phyloP scores from a whole-genome alignment of 2,797 vertebrate species.

The Moxostoma hubbsi region DNA sequence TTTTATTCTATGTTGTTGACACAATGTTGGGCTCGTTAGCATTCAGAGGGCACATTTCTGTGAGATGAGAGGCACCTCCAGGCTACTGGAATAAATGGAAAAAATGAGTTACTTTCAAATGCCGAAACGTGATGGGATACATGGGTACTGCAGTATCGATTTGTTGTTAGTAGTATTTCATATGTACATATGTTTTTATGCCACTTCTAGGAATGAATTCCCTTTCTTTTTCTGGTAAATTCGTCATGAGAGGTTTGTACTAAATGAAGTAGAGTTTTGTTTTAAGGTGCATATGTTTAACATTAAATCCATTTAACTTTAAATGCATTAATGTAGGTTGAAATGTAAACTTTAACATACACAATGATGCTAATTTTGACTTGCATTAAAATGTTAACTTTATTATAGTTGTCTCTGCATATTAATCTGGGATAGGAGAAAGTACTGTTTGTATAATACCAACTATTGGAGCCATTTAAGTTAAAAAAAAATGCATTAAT shows the following conservation, averaged over 20 bases:
- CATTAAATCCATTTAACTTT: too few species aligned
- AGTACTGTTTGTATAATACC: too few species aligned
- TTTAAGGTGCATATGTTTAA: too few species aligned
- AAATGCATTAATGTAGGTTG: too few species aligned
- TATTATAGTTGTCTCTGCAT: too few species aligned
- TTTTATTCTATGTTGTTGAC: constrained; percentile 21
- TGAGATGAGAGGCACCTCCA: constrained; percentile 6
- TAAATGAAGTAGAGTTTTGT: too few species aligned
- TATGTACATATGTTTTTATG: not conserved
- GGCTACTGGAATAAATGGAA: constrained; percentile 11
- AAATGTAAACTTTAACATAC: too few species aligned
- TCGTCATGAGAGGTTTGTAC: not conserved
- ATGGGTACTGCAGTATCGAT: not conserved
- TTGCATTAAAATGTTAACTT: too few species aligned
- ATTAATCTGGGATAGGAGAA: too few species aligned
- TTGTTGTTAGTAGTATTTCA: not conserved
- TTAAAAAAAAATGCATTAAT: too few species aligned
- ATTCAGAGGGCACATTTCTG: constrained; percentile 34
- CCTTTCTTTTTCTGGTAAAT: not conserved
- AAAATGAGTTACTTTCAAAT: constrained; percentile 6
- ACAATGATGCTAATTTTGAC: too few species aligned
- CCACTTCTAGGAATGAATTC: not conserved
- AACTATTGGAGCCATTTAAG: too few species aligned
- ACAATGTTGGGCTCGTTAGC: constrained; percentile 31
- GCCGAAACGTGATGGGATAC: constrained; percentile 16